phyloP scores from a whole-genome alignment of 2,113 vertebrate genomes.

The Mirounga angustirostris region DNA sequence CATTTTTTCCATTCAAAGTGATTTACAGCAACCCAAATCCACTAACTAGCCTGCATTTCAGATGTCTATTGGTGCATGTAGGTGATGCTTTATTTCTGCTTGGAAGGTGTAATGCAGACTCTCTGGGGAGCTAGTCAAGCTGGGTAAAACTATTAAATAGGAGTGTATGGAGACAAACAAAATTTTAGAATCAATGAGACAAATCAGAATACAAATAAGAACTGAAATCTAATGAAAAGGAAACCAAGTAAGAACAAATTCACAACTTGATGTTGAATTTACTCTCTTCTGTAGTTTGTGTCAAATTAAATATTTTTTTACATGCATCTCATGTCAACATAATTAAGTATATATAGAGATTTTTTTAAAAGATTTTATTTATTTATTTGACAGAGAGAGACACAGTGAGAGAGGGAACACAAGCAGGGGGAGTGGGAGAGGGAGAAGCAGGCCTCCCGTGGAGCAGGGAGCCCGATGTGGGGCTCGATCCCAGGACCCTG shows the following conservation, averaged over 20 bases:
- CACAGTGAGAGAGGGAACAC: no score
- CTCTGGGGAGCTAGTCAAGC: constrained; percentile 64
- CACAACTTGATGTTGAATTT: constrained; percentile 63
- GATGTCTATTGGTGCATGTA: constrained; percentile 53
- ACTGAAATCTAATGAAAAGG: constrained; percentile 73
- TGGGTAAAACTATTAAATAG: constrained; percentile 66
- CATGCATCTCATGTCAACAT: constrained; percentile 50
- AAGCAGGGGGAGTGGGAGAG: no score
- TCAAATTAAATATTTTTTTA: constrained; percentile 47
- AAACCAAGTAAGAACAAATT: constrained; percentile 69
- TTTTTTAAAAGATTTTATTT: neutral
- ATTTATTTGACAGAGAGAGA: no score
- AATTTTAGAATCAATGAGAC: constrained; percentile 77
- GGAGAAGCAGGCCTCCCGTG: no score
- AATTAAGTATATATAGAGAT: neutral
- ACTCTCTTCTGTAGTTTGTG: constrained; percentile 51
- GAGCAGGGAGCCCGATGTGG: no score
- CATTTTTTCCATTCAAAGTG: constrained; percentile 61
- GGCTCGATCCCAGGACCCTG: no score
- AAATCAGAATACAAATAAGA: constrained; percentile 77
- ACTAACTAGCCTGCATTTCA: constrained; percentile 76
- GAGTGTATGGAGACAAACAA: constrained; percentile 68
- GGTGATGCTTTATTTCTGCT: constrained; percentile 74
- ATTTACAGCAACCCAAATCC: constrained; percentile 77
- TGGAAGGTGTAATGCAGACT: constrained; percentile 52